Percentiles rank a stretch among this genome's conserved stretches.
phyloP scores from a whole-genome alignment of 2,797 vertebrate genomes.

The Crocidura indochinensis region DNA sequence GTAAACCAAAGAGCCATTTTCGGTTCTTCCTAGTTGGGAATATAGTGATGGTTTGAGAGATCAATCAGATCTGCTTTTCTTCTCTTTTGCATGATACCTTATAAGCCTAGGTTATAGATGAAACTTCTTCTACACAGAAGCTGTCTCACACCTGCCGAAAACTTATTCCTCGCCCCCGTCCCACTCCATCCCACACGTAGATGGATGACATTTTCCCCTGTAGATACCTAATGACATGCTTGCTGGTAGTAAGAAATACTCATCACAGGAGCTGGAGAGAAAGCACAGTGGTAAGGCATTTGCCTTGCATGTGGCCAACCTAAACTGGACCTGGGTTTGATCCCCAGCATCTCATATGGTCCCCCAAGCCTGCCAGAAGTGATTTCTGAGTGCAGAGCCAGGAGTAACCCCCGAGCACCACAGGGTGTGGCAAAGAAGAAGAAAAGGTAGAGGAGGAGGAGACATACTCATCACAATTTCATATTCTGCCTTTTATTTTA shows the following conservation, averaged over 20 bases:
- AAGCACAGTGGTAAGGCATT: too few species aligned
- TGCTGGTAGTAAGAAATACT: conserved; percentile 8
- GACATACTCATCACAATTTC: neutral
- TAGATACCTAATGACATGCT: neutral
- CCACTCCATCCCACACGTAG: neutral
- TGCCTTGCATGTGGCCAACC: too few species aligned
- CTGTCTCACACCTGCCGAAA: accelerated
- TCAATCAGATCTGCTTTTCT: neutral
- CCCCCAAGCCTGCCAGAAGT: too few species aligned
- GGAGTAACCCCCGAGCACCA: too few species aligned
- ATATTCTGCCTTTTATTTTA: conserved; percentile 1
- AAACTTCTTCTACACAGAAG: neutral
- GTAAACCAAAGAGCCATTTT: neutral
- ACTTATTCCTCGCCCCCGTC: neutral
- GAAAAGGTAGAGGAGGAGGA: neutral
- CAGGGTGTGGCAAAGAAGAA: too few species aligned
- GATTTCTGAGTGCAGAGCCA: too few species aligned
- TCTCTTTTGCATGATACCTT: conserved; percentile 8
- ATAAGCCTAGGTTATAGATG: neutral
- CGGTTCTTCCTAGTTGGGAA: neutral
- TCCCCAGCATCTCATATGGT: too few species aligned
- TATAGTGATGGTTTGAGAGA: neutral
- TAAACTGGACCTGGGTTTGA: too few species aligned
- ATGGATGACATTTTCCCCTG: neutral
- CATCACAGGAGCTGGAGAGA: too few species aligned